Conservation (phyloP, 92 coral and sea anemone genomes). For the Pocillopora meandrina region DNA sequence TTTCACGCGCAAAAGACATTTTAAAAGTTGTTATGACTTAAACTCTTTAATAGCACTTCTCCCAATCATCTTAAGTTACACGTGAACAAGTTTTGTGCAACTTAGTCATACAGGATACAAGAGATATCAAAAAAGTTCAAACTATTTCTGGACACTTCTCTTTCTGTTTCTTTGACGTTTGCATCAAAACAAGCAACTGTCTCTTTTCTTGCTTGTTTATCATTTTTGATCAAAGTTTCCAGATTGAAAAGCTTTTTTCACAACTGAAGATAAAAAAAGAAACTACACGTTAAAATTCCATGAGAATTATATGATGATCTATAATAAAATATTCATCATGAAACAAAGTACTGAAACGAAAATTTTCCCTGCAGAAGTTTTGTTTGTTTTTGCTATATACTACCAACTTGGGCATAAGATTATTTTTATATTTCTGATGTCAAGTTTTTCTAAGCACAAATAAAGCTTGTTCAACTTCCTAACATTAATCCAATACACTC, state of each 20-base stretch:
- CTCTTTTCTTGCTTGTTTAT: neutral
- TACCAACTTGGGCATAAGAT: no score
- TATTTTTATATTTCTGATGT: no score
- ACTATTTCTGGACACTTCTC: neutral
- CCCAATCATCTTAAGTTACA: conserved; percentile 21
- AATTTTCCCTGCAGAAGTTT: no score
- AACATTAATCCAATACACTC: no score
- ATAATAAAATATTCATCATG: no score
- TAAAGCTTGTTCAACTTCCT: no score
- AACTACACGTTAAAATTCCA: neutral
- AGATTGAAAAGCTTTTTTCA: neutral
- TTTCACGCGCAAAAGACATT: no score
- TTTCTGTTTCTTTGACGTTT: neutral
- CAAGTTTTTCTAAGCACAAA: no score
- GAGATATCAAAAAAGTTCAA: neutral
- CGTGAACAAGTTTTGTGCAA: conserved; percentile 9
- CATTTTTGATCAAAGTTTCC: neutral
- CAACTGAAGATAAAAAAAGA: neutral
- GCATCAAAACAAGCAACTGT: conserved; percentile 15
- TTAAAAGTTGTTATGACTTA: neutral
- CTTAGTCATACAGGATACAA: conserved; percentile 9
- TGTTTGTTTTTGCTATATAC: no score
- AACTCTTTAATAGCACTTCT: neutral
- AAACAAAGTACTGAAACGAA: no score
- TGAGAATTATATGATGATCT: neutral